Percentiles rank a stretch among this genome's conserved stretches.
Evolutionary conservation across 2,797 vertebrate species (phyloP).

Genomic region (Poeciliopsis gracilis): DNA sequence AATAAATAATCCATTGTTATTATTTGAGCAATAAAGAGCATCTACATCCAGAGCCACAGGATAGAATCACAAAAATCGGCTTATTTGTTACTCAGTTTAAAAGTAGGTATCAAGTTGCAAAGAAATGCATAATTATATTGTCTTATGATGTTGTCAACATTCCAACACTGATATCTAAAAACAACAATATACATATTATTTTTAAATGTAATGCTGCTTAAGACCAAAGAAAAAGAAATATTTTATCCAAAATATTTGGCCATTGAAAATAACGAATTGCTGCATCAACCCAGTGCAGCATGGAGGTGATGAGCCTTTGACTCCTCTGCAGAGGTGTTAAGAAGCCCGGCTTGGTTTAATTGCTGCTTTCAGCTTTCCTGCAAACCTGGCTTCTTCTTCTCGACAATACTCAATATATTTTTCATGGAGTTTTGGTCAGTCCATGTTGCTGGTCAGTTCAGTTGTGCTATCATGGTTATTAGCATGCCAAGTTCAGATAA

Average conservation of each 20-base stretch:
- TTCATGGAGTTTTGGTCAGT: background rate
- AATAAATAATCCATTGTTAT: slow-evolving; percentile 12
- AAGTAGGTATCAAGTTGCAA: background rate
- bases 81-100: slow-evolving; percentile 16
- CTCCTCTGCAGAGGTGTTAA: background rate
- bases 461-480: background rate
- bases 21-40: slow-evolving; percentile 21
- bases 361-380: background rate
- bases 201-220: background rate
- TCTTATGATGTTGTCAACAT: background rate
- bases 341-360: background rate
- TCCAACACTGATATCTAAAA: background rate
- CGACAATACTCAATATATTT: background rate
- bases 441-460: background rate
- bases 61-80: slow-evolving; percentile 15
- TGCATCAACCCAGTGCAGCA: background rate
- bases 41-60: slow-evolving; percentile 17
- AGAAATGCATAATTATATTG: background rate
- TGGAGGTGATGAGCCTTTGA: background rate
- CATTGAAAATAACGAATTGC: background rate
- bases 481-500: background rate
- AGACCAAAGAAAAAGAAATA: background rate
- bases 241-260: background rate
- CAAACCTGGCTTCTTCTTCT: background rate
- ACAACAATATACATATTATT: background rate